Base-by-base conservation (phyloP, 2,888 invertebrate genomes). In the Thymelicus lineola region DNA sequence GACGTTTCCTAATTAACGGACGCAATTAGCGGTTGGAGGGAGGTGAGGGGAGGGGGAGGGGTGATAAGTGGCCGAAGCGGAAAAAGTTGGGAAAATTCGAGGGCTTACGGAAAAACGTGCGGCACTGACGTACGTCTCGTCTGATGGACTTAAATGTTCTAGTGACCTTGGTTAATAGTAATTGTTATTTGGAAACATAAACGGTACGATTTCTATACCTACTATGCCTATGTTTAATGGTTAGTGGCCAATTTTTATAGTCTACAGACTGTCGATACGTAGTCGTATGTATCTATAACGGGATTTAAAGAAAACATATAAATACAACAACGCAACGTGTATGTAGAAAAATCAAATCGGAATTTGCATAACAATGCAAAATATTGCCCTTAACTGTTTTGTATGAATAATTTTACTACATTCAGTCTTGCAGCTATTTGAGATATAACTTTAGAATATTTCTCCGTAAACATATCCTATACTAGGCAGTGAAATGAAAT, bases 1-100 rank as follows among this genome's bases (percentile, higher is more conserved):
- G 93, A 93, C 93, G 93, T 92, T 91, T 91, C 91, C 89, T 93
- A 93, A 93, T 93, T 93, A 93, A 93, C 93, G 93, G 90, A 92
- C 93, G 93, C 93, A 93, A 93, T 93, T 93, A 93, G 93, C 86
- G 93, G 93, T 87, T 85, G 87, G 88, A 87, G 87, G 86, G 89
- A 88, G 86, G 86, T 78, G 80, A 74, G 77, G 73, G 71, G 80
- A 86, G 88, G 86, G 86, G 79, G 80, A 74, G 77, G 73, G 71
- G 80, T 86, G 88, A 88, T 91, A 90, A 91, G 92, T 91, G 91
- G 90, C 85, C 78, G 79, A 82, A 84, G 86, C 87, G 86, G 90
- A 89, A 90, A 91, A 90, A 93, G 90, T 86, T 91, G 82, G 85
- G 88, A 86, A 90, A 92, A 90, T 90, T 92, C 89, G 89, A 89